Evolutionary conservation across 2,888 invertebrate genomes (phyloP).

Genomic region (Reticulitermes lucifugus): DNA sequence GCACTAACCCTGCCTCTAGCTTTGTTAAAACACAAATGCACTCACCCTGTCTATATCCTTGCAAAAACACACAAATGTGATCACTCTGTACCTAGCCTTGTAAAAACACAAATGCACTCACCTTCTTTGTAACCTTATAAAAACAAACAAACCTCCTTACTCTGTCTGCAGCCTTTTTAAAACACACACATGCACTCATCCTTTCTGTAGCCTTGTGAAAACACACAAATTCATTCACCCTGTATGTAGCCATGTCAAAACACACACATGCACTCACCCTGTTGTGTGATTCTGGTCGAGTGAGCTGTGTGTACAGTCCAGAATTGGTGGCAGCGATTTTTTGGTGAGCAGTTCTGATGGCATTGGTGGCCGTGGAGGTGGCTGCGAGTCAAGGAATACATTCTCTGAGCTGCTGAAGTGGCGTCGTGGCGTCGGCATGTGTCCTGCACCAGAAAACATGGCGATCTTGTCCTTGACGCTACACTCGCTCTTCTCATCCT

Average conservation of each 20-base stretch:
- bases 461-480: slow-evolving; percentile 90
- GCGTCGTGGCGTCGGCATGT: slow-evolving; percentile 11
- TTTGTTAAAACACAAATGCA: too few species aligned
- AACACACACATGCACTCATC: too few species aligned
- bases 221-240: too few species aligned
- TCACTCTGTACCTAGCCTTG: too few species aligned
- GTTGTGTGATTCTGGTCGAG: not conserved
- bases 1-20: too few species aligned
- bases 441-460: slow-evolving; percentile 74
- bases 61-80: too few species aligned
- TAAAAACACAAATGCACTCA: too few species aligned
- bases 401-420: slow-evolving; percentile 63
- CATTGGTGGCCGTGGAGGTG: slow-evolving; percentile 49
- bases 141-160: too few species aligned
- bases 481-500: slow-evolving; percentile 83
- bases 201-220: too few species aligned
- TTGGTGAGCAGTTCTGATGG: not conserved
- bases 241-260: too few species aligned
- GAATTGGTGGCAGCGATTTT: not conserved
- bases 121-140: too few species aligned
- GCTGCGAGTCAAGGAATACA: slow-evolving; percentile 56
- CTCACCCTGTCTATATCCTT: not conserved
- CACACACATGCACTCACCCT: not conserved
- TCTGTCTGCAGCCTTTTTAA: too few species aligned
- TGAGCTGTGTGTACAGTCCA: not conserved